phyloP scores from a whole-genome alignment of 2,113 vertebrate species.

The Struthidea cinerea region DNA sequence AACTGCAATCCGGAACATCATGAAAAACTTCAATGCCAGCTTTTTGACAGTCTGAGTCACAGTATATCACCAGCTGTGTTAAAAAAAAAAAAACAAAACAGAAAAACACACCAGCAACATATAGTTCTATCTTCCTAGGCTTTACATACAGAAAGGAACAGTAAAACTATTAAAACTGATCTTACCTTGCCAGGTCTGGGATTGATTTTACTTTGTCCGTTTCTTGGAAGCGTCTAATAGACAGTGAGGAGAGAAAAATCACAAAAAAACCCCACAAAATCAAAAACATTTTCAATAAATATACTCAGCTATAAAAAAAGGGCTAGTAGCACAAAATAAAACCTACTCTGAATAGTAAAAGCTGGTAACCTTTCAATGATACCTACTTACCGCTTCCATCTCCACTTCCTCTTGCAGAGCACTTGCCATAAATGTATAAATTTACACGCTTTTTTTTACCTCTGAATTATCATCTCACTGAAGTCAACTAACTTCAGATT shows the following conservation, averaged over 20 bases:
- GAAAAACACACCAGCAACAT: not conserved
- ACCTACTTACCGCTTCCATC: not conserved
- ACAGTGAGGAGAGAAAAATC: slow-evolving; percentile 24
- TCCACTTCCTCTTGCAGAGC: not conserved
- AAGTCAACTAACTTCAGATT: not conserved
- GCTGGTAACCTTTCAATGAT: not conserved
- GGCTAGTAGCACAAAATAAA: not conserved
- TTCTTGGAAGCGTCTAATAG: slow-evolving; percentile 66
- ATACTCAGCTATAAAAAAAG: not conserved
- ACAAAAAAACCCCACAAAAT: not conserved
- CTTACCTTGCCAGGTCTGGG: slow-evolving; percentile 90
- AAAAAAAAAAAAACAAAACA: not conserved
- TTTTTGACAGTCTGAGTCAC: slow-evolving; percentile 60
- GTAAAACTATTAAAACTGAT: not conserved
- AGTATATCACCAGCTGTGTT: slow-evolving; percentile 82
- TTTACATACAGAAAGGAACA: not conserved
- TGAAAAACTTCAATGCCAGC: slow-evolving; percentile 75
- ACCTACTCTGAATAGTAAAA: not conserved
- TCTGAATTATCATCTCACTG: not conserved
- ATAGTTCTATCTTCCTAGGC: not conserved
- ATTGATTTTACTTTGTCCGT: slow-evolving; percentile 76
- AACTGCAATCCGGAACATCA: slow-evolving; percentile 82
- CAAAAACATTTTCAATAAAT: not conserved
- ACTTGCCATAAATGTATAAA: not conserved
- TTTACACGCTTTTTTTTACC: not conserved